Base-by-base conservation (phyloP, 30 jellyfish, hydroid and myxozoan genomes). In the Cassiopea xamachana region DNA sequence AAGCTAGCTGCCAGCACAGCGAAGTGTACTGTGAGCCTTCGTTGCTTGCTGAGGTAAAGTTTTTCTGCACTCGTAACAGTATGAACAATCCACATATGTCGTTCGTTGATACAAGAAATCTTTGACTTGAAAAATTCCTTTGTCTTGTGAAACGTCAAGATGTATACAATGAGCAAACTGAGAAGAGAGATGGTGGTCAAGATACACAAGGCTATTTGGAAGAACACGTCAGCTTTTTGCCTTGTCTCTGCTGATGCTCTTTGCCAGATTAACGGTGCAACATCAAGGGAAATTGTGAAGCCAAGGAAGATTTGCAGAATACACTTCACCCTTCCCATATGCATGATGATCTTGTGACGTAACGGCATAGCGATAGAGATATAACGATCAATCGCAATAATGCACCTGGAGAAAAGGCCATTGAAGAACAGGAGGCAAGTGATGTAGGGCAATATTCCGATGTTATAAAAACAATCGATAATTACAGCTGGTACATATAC, bases 371-470 rank as follows among this genome's bases (percentile, higher is more conserved):
- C 47, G 14, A 84, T 49, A 1, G 92, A 84, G 48, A 84, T 50
- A 75, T 13, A 72, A n/a, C 92, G 92, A 84, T 84, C 92, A 60
- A 69, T 15, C 8, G 85, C 83, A 10, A 84, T 64, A 47, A 84
- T 9, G 19, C 82, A 74, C 18, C 92, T 39, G 45, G 81, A 17
- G 60, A 75, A 72, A 16, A 84, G 72, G n/a, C 92, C 74, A 69
- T 84, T 84, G 84, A 84, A 84, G 27, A 84, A 84, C 43, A 84
- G 44, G 45, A 71, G 72, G 70, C 92, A 84, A 46, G 44, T 50
- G 5, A 84, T 86, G 49, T 45, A 84, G 62, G 43, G 19, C 15
- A 55, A 44, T 45, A 84, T 2, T 1, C 79, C 79, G 44, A 49
- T 60, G 10, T 70, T 73, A 4, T 8, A 7, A 58, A 9, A 84